These are phyloP conservation scores for Philhelius pedissequus DNA, from an alignment of 2,888 invertebrate genomes.

Conservation along the genomic window DNA sequence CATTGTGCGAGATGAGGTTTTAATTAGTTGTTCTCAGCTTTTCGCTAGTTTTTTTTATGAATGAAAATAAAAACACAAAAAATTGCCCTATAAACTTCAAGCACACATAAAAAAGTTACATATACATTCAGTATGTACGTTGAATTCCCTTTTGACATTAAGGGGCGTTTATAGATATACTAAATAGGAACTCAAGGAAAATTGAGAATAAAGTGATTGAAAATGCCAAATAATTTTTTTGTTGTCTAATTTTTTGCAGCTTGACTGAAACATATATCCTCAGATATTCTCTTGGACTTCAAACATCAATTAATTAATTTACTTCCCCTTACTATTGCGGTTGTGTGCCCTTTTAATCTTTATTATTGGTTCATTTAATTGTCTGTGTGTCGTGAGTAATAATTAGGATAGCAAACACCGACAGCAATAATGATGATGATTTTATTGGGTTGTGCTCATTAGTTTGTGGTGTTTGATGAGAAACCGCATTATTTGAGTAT, in stretches of 20 bases:
- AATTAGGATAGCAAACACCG: neutral
- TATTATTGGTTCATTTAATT: neutral
- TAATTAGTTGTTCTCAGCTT: slow-evolving; percentile 49
- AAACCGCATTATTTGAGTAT: slow-evolving; percentile 13
- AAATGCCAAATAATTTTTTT: neutral
- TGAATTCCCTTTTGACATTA: neutral
- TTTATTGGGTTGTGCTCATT: slow-evolving; percentile 13
- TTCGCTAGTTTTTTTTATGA: neutral
- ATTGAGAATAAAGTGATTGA: neutral
- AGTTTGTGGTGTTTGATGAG: slow-evolving; percentile 15
- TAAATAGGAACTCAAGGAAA: neutral
- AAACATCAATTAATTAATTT: neutral
- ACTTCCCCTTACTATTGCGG: neutral
- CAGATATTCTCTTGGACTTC: neutral
- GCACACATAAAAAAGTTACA: too few species aligned
- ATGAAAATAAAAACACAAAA: neutral
- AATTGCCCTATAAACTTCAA: neutral
- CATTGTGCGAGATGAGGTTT: slow-evolving; percentile 53
- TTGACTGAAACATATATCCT: neutral
- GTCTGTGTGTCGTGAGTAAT: neutral
- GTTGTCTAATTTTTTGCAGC: too few species aligned
- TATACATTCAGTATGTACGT: too few species aligned
- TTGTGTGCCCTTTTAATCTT: neutral
- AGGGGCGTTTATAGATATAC: neutral
- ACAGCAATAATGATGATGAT: neutral